A percentile compares a stretch with the other conserved stretches of the same genome.
Conservation (phyloP, 2,888 invertebrate genomes). For the Lasioglossum figueresi region DNA sequence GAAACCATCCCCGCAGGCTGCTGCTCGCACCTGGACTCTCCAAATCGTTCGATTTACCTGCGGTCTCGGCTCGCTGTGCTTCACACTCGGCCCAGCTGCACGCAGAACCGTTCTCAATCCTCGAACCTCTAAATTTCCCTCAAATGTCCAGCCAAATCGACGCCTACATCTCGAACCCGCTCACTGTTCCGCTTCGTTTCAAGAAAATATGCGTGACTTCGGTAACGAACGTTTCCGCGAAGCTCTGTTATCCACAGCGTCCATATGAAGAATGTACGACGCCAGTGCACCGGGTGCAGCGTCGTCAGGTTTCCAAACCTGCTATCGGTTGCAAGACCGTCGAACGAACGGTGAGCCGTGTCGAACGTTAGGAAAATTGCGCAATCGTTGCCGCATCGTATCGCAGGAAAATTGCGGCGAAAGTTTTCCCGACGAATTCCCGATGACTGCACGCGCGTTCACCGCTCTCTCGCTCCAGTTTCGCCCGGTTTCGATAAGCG, state of each 20-base stretch:
- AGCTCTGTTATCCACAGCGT: no score
- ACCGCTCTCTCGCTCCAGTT: conserved; percentile 43
- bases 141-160: not conserved
- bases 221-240: no score
- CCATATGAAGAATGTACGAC: no score
- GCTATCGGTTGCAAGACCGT: not conserved
- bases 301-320: not conserved
- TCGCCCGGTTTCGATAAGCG: conserved; percentile 45
- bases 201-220: no score
- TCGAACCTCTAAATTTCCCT: not conserved
- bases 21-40: conserved; percentile 32
- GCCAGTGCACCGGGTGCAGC: no score
- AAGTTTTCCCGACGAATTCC: not conserved
- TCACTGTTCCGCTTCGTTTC: no score
- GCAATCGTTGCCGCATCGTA: not conserved
- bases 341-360: not conserved
- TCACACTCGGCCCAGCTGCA: conserved; percentile 45
- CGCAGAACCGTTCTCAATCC: conserved; percentile 10
- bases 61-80: not conserved
- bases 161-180: no score
- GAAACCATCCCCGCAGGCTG: conserved; percentile 19
- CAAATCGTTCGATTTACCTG: conserved; percentile 56
- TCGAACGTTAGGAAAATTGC: not conserved
- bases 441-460: not conserved
- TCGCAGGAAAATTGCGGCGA: not conserved